These are phyloP conservation scores for Brachypteracias leptosomus DNA, from an alignment of 2,113 vertebrate genomes.

Conservation along the genomic window DNA sequence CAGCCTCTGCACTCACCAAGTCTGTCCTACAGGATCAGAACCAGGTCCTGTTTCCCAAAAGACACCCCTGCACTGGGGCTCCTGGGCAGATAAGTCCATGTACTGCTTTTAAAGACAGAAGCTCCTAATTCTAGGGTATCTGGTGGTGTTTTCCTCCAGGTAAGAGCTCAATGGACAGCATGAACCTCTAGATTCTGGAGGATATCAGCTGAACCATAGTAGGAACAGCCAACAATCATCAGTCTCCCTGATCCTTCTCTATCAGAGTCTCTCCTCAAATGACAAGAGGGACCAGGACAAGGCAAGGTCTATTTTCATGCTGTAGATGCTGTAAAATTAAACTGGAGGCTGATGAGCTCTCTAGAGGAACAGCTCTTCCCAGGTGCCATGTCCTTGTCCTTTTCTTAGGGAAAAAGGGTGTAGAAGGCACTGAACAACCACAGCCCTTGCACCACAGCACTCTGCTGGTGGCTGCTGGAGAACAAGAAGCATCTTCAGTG, in stretches of 20 bases:
- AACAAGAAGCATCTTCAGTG: background rate
- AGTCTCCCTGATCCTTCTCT: background rate
- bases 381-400: background rate
- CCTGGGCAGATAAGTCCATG: background rate
- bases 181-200: background rate
- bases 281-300: background rate
- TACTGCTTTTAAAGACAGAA: background rate
- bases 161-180: rapidly evolving
- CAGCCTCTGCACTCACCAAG: background rate
- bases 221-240: background rate
- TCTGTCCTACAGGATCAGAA: background rate
- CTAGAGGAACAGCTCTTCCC: background rate
- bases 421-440: background rate
- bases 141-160: background rate
- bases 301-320: background rate
- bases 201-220: background rate
- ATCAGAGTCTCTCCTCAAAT: background rate
- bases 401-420: background rate
- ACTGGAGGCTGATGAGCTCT: background rate
- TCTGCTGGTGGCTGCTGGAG: background rate
- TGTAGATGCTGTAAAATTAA: background rate
- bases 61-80: background rate
- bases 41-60: background rate
- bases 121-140: background rate
- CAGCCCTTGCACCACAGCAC: background rate